Base-by-base conservation (phyloP, 2,113 vertebrate genomes). In the Actenoides hombroni region DNA sequence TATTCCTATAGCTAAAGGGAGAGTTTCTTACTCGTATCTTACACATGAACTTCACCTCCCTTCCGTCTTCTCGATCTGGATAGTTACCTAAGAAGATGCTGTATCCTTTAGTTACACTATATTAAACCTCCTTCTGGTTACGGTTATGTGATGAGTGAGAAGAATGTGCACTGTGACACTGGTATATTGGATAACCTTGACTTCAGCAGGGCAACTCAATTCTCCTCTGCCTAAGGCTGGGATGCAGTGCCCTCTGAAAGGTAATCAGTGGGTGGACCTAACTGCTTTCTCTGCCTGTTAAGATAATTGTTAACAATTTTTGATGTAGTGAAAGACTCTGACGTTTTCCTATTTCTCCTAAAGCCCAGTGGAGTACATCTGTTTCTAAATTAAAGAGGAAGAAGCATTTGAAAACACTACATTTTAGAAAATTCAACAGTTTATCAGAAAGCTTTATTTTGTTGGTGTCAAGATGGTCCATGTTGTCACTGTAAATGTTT, bases 381-480 rank as follows among this genome's bases (percentile, higher is more conserved):
- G 1, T 33, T 83, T 74, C 67, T 92, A 73, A 90, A 96, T 69
- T 44, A 69, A 49, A 74, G 39, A 67, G 33, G 44, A 91, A 71
- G 48, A 68, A 90, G 49, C 68, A 48, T 74, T 67, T 0, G 0
- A 86, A 83, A 83, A 3, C 2, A 46, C 26, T 70, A 74, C 0
- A 4, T 63, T 88, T 83, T 51, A 70, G 37, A 75, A 84, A 84
- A 56, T 51, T 63, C 17, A 39, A 25, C 20, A 42, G 8, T 68
- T 76, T 10, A n/a, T 78, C 51, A 75, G 70, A 86, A 64, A 28
- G 17, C 6, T 83, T 92, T 88, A 48, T 94, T 67, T 86, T 86
- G 16, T 39, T 86, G 60, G 10, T 56, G 39, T 67, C 73, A 75
- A 35, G 64, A 46, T 31, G 12, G 63, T 67, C 91, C 11, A 33